Evolutionary conservation across 35 echinoderm and acorn worm species (phyloP).

Genomic region (Hemicentrotus pulcherrimus): DNA sequence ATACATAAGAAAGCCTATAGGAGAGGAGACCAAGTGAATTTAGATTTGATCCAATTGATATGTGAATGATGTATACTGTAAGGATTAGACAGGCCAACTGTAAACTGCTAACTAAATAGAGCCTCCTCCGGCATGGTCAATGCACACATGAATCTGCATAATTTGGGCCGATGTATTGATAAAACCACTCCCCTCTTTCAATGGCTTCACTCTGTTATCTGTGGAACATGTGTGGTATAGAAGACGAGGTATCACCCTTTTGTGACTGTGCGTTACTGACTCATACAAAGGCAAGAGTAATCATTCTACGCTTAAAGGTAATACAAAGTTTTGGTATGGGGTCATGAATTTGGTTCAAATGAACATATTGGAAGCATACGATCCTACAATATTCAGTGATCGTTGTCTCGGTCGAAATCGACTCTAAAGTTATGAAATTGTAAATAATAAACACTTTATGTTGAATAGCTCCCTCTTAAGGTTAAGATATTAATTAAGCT

Average conservation of each 20-base stretch:
- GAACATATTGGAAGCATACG: no score
- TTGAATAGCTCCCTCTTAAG: no score
- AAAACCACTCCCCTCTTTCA: conserved; percentile 21
- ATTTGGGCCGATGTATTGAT: background rate
- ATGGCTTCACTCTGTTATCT: background rate
- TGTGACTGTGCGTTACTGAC: background rate
- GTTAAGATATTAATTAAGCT: no score
- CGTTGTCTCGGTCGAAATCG: no score
- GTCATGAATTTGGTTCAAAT: no score
- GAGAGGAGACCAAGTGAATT: background rate
- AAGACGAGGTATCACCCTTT: background rate
- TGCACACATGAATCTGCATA: conserved; percentile 13
- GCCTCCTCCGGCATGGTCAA: background rate
- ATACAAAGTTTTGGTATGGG: no score
- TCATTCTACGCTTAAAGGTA: no score
- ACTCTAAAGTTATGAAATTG: no score
- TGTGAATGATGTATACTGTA: background rate
- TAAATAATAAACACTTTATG: no score
- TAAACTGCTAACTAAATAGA: conserved; percentile 44
- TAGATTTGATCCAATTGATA: background rate
- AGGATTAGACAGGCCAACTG: conserved; percentile 48
- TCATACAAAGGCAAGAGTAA: no score
- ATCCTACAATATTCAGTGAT: no score
- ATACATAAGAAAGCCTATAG: background rate
- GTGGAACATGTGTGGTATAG: conserved; percentile 25